Base-by-base conservation (phyloP, 2,113 vertebrate species). In the Podiceps cristatus region DNA sequence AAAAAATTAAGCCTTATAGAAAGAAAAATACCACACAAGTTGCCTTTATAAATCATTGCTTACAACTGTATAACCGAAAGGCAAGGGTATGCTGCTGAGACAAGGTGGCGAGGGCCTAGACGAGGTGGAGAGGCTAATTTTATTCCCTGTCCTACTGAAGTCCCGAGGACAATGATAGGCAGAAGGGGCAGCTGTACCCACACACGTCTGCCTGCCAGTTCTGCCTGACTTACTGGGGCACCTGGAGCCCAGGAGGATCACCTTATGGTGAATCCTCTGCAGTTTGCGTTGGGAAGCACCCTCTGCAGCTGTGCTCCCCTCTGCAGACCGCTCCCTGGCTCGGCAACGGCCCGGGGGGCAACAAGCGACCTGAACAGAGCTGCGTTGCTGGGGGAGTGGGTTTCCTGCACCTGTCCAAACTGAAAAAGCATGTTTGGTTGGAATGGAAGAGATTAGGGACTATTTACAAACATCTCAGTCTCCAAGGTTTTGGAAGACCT, bases 351-450 rank as follows among this genome's bases (percentile, higher is more conserved):
- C 67, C 6, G 12, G 12, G 8, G 5, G 71, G 60, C 2, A 8
- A 37, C 6, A 40, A 86, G 10, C 0, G 5, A 75, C 11, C 7
- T 62, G 42, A 75, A 27, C 0, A n/a, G 44, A 44, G 17, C 29
- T 63, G 19, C 20, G 9, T 8, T 13, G 8, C 11, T 18, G 11
- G 13, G 23, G 42, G 29, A 81, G 37, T 37, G 37, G 11, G 33
- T 90, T 87, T 28, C 5, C 60, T 58, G 15, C 47, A 50, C 66
- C 37, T 55, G 94, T 76, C 35, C 50, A 88, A 88, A 85, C 6
- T 24, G 23, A 35, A 74, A 80, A 80, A 33, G 12, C 11, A n/a
- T 0, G 0, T 60, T 86, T 86, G 45, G 7, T 35, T 77, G 40
- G 22, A 53, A 76, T 23, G 10, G 37, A 60, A 55, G 19, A 37